Evolutionary conservation across 2,797 vertebrate genomes (phyloP).

Genomic region (Gymnocypris eckloni): DNA sequence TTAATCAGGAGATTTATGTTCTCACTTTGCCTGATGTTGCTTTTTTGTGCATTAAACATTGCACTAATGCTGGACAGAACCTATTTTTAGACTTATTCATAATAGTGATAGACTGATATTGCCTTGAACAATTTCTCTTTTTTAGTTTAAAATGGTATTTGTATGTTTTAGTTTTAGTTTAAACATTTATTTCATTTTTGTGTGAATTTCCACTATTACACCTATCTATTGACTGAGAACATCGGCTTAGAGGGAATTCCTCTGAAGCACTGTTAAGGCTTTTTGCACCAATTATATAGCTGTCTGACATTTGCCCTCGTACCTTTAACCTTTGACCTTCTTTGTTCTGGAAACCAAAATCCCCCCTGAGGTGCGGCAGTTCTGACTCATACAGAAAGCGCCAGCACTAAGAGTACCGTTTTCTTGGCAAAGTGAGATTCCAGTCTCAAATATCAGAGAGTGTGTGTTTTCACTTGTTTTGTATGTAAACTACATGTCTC

Average conservation of each 20-base stretch:
- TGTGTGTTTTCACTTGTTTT: constrained; percentile 37
- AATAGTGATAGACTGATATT: background rate
- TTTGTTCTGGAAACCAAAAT: constrained; percentile 18
- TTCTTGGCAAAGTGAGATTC: constrained; percentile 23
- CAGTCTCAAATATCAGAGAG: background rate
- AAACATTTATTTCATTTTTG: background rate
- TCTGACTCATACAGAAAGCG: background rate
- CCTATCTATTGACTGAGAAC: background rate
- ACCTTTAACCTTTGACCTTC: constrained; percentile 24
- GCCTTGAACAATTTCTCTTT: background rate
- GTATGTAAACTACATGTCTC: constrained; percentile 22
- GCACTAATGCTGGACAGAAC: background rate
- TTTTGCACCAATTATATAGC: background rate
- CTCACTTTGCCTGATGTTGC: background rate
- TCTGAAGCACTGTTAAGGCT: background rate
- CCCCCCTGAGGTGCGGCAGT: constrained; percentile 26
- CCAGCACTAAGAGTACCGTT: background rate
- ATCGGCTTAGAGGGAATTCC: constrained; percentile 1
- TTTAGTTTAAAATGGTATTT: background rate
- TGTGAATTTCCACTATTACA: background rate
- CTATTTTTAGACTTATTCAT: background rate
- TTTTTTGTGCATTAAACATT: constrained; percentile 5
- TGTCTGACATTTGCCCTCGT: background rate
- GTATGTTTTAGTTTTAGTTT: background rate
- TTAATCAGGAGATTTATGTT: background rate